These are phyloP conservation scores for Gobio gobio DNA, from an alignment of 2,113 vertebrate genomes.

Conservation along the genomic window DNA sequence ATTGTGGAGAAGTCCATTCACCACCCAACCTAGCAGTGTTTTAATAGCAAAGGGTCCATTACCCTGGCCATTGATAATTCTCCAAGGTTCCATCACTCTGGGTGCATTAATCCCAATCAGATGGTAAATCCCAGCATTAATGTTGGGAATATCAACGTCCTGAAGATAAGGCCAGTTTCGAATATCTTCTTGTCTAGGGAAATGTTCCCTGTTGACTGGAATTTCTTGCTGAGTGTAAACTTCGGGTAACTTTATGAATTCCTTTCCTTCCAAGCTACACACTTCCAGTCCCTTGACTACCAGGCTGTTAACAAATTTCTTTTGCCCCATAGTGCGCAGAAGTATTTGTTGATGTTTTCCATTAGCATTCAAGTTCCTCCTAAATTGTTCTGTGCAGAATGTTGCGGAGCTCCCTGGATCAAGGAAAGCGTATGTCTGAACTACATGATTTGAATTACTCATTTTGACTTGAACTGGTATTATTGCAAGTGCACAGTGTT, in stretches of 20 bases:
- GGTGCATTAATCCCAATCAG: constrained; percentile 28
- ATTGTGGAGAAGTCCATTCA: constrained; percentile 21
- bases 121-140: background rate
- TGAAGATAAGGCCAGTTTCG: constrained; percentile 24
- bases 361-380: constrained; percentile 1
- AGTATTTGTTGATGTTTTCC: constrained; percentile 19
- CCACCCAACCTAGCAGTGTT: constrained; percentile 19
- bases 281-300: constrained; percentile 30
- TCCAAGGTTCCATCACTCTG: constrained; percentile 28
- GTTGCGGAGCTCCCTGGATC: constrained; percentile 26
- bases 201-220: constrained; percentile 6
- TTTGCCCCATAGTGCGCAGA: constrained; percentile 36
- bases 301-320: background rate
- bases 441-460: constrained; percentile 2
- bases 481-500: background rate
- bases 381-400: constrained; percentile 34
- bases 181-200: background rate
- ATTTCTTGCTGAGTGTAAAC: constrained; percentile 33
- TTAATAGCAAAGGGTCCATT: constrained; percentile 40
- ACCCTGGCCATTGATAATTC: constrained; percentile 30
- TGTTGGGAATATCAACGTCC: background rate
- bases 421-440: constrained; percentile 42
- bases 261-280: constrained; percentile 8
- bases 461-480: constrained; percentile 32
- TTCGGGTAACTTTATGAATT: background rate